A percentile compares a stretch with the other conserved stretches of the same genome.
phyloP scores from a whole-genome alignment of 2,113 vertebrate species.

The Sturnus vulgaris region DNA sequence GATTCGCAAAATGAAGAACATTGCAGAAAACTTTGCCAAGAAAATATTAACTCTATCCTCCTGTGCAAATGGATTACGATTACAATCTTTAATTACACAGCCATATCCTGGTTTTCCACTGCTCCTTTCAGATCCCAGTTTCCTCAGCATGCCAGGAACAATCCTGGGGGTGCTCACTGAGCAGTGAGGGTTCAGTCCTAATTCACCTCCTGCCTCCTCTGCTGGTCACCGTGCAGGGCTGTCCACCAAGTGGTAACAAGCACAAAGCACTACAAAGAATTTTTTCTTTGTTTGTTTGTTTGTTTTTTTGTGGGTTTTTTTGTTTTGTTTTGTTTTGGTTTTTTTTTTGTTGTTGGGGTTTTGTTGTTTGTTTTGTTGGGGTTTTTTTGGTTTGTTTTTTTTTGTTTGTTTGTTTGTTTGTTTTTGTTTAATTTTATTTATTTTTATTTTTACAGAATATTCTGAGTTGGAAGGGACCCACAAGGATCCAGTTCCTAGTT shows the following conservation, averaged over 20 bases:
- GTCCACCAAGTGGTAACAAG: background rate
- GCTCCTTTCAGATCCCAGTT: background rate
- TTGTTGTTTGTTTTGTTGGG: no score
- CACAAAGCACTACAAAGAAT: background rate
- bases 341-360: no score
- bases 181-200: background rate
- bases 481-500: background rate
- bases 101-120: background rate
- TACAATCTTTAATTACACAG: background rate
- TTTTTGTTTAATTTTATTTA: background rate
- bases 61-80: background rate
- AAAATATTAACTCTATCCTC: background rate
- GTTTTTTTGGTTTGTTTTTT: no score
- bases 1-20: background rate
- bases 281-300: no score
- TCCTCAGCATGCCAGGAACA: background rate
- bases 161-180: background rate
- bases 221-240: fast-evolving
- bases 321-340: no score
- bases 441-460: background rate
- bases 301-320: no score
- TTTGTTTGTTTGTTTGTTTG: background rate
- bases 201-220: background rate
- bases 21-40: background rate
- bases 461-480: background rate